Percentiles rank a stretch among this genome's conserved stretches.
Evolutionary conservation across 2,113 vertebrate genomes (phyloP).

Genomic region (Cavia porcellus): DNA sequence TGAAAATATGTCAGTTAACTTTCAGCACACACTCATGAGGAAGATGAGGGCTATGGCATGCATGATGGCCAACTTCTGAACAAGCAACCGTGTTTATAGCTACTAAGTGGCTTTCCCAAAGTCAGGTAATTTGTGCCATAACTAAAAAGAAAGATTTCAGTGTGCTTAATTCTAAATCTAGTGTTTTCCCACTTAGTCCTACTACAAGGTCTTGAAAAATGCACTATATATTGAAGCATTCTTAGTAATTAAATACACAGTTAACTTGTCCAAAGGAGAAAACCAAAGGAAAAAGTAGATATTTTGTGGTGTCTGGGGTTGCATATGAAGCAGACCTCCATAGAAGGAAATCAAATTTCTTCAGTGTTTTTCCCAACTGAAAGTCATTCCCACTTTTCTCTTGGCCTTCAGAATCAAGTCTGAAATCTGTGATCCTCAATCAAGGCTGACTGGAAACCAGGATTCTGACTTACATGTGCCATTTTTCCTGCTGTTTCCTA

Average conservation of each 20-base stretch:
- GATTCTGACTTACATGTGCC: background rate
- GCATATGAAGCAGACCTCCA: background rate
- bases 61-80: background rate
- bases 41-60: background rate
- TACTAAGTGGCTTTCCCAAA: background rate
- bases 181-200: background rate
- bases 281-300: background rate
- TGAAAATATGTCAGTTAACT: background rate
- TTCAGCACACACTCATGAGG: too few species aligned
- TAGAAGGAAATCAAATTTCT: background rate
- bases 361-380: background rate
- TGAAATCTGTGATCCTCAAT: background rate
- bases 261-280: background rate
- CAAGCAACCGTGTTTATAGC: background rate
- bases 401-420: background rate
- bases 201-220: background rate
- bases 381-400: background rate
- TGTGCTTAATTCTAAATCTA: background rate
- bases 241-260: background rate
- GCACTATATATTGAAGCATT: background rate
- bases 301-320: background rate
- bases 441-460: background rate
- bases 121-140: background rate
- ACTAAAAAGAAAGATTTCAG: background rate
- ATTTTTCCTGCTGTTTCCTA: background rate